phyloP scores from a whole-genome alignment of 2,888 invertebrate genomes.

The Cephus spinipes region DNA sequence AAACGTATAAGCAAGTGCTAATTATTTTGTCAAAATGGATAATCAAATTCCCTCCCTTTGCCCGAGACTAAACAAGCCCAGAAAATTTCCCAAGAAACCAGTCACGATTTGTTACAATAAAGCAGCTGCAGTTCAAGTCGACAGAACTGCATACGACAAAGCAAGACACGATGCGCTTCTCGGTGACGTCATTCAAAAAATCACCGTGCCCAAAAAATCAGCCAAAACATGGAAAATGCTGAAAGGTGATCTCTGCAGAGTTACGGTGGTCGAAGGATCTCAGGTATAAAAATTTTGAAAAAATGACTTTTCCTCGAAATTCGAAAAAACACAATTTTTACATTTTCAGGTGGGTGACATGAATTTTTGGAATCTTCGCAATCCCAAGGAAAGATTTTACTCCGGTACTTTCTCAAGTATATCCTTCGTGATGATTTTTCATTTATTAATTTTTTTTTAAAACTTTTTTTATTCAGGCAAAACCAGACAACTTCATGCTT shows the following conservation, averaged over 20 bases:
- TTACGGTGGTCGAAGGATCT: constrained; percentile 65
- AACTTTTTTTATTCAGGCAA: constrained; percentile 51
- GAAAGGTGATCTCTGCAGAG: constrained; percentile 65
- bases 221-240: constrained; percentile 66
- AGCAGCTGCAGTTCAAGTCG: constrained; percentile 56
- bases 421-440: background rate
- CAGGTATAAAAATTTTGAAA: constrained; percentile 46
- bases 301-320: background rate
- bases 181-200: constrained; percentile 53
- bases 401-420: background rate
- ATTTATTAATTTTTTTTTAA: background rate
- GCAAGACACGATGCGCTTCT: constrained; percentile 55
- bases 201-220: constrained; percentile 62
- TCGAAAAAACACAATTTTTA: background rate
- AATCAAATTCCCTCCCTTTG: constrained; percentile 25
- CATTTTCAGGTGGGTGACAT: background rate
- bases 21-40: background rate
- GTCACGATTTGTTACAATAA: constrained; percentile 64
- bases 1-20: no score
- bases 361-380: background rate
- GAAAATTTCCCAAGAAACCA: constrained; percentile 23
- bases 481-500: constrained; percentile 67
- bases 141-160: constrained; percentile 55
- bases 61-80: constrained; percentile 28
- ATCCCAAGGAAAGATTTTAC: background rate